These are phyloP conservation scores for Philereme transversata DNA, from an alignment of 2,888 invertebrate genomes.

Conservation along the genomic window DNA sequence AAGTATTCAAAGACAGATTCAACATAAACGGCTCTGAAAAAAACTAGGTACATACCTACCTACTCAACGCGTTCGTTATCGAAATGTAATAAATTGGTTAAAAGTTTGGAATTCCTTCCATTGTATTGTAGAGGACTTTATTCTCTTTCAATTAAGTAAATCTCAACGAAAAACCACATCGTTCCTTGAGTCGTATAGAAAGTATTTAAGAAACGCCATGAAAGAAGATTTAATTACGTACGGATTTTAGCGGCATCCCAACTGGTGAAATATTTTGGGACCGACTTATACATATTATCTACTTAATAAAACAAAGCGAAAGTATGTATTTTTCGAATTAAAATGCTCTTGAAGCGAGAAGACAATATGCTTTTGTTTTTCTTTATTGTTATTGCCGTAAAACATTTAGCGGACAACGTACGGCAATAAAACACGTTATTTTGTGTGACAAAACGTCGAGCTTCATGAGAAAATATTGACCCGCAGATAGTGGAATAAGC, in stretches of 20 bases:
- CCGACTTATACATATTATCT: constrained; percentile 69
- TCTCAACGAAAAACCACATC: constrained; percentile 25
- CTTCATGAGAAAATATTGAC: constrained; percentile 83
- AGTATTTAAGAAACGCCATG: constrained; percentile 44
- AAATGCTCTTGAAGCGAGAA: constrained; percentile 66
- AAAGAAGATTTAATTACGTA: constrained; percentile 57
- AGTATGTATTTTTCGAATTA: constrained; percentile 70
- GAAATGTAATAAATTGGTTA: constrained; percentile 23
- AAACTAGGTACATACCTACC: no score
- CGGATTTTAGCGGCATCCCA: constrained; percentile 55
- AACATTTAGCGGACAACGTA: constrained; percentile 77
- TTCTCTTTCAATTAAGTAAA: constrained; percentile 33
- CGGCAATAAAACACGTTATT: constrained; percentile 80
- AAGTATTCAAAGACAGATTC: no score
- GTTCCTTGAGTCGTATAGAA: constrained; percentile 38
- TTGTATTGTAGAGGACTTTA: constrained; percentile 22
- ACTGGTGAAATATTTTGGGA: constrained; percentile 69
- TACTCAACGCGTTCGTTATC: constrained; percentile 8
- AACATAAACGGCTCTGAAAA: no score
- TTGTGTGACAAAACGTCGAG: constrained; percentile 83
- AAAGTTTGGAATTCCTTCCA: constrained; percentile 25
- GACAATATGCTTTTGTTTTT: constrained; percentile 82
- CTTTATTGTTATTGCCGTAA: constrained; percentile 82
- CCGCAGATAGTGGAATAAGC: constrained; percentile 81
- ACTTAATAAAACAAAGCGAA: constrained; percentile 67